Conservation (phyloP, 2,888 invertebrate species). For the Carabus problematicus region DNA sequence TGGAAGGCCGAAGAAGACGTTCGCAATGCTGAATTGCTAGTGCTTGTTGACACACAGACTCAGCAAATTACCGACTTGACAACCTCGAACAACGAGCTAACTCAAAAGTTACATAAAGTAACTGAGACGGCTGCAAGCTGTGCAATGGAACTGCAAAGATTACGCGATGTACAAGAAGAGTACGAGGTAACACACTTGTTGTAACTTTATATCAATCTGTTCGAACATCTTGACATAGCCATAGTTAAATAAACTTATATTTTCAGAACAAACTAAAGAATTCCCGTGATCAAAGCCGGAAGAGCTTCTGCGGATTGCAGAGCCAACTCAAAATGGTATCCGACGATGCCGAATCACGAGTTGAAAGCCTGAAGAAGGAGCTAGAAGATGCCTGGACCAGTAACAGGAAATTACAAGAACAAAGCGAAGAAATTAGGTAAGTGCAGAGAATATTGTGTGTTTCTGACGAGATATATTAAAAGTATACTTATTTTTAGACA, state of each 20-base stretch:
- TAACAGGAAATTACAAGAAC: too few species aligned
- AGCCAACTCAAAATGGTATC: conserved; percentile 55
- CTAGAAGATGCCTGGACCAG: conserved; percentile 7
- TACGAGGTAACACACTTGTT: conserved; percentile 53
- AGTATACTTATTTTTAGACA: too few species aligned
- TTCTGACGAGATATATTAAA: too few species aligned
- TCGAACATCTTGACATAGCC: too few species aligned
- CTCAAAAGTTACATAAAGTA: conserved; percentile 55
- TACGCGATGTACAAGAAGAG: conserved; percentile 63
- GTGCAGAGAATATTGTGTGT: too few species aligned
- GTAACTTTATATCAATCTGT: too few species aligned
- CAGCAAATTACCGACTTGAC: conserved; percentile 61
- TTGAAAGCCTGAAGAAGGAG: conserved; percentile 49
- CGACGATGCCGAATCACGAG: conserved; percentile 43
- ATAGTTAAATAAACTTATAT: too few species aligned
- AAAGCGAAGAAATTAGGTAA: too few species aligned
- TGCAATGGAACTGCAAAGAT: conserved; percentile 60
- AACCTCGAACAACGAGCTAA: conserved; percentile 59
- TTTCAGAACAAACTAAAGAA: conserved; percentile 67
- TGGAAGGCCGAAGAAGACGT: conserved; percentile 67
- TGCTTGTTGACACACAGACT: conserved; percentile 59
- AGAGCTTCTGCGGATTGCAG: conserved; percentile 66
- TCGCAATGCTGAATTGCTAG: conserved; percentile 60
- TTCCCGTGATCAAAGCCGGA: conserved; percentile 69
- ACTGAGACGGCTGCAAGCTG: too few species aligned